These are phyloP conservation scores for Benthosema pterotum DNA, from an alignment of 2,797 vertebrate genomes.

Conservation along the genomic window DNA sequence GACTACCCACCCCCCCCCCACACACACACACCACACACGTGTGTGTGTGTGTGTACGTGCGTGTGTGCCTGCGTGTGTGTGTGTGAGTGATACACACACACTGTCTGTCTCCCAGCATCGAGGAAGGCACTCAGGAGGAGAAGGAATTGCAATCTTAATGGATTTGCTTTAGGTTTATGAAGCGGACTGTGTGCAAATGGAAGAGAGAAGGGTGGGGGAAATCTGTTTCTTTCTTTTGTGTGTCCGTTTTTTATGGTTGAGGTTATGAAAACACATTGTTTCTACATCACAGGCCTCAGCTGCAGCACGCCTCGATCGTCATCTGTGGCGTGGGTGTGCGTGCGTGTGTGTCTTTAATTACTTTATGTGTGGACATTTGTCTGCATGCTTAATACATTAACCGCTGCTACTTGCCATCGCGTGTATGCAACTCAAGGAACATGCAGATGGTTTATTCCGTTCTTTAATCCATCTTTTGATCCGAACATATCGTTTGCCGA, in stretches of 20 bases:
- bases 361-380: background rate
- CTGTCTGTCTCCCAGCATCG: slow-evolving; percentile 60
- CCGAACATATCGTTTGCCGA: too few species aligned
- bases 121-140: slow-evolving; percentile 25
- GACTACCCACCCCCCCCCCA: slow-evolving; percentile 17
- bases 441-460: too few species aligned
- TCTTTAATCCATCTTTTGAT: too few species aligned
- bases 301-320: slow-evolving; percentile 23
- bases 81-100: slow-evolving; percentile 15
- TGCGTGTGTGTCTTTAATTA: background rate
- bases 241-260: slow-evolving; percentile 33
- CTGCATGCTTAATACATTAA: too few species aligned
- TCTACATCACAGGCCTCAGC: slow-evolving; percentile 42
- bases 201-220: slow-evolving; percentile 40
- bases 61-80: background rate
- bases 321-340: slow-evolving; percentile 11
- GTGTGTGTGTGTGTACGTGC: background rate
- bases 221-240: slow-evolving; percentile 27
- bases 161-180: slow-evolving; percentile 51
- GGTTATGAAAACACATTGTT: slow-evolving; percentile 61
- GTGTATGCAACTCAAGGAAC: too few species aligned
- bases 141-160: slow-evolving; percentile 27
- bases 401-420: too few species aligned
- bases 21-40: background rate
- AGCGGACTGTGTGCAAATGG: slow-evolving; percentile 54